Evolutionary conservation across 1,140 invertebrate genomes (phyloP), one percentile per base, ranked within the genome.

Genomic region (Aphaenogaster floridana): DNA sequence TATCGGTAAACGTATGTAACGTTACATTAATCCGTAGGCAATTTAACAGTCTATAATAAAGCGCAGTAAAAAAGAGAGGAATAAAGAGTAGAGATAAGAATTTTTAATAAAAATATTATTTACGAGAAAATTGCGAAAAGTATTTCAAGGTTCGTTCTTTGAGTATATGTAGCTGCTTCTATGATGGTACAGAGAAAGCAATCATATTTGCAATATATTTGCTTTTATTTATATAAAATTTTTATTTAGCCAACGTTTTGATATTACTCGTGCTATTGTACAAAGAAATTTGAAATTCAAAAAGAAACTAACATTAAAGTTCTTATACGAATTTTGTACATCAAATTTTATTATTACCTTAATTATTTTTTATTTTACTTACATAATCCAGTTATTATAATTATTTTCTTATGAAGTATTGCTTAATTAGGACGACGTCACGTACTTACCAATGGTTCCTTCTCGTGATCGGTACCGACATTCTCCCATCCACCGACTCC

Each of bases 401-500:
- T 71, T 39, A 2, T n/a, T 71, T 34, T 11, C 45, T 71, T 45
- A 45, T n/a, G 11, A 42, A n/a, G 9, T 48, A 77, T 61, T 21
- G 5, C 2, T 66, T 39, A 8, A 52, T 69, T 69, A 52, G 42
- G 8, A 21, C 2, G 13, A 9, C 5, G 2, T 34, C 17, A 2
- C 0, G n/a, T 28, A 78, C 84, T 88, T 61, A 94, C 86, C 39
- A 97, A 87, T 2, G 95, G 95, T 48, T 93, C 91, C 68, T 93
- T 94, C 79, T 96, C 96, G 8, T 89, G n/a, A 69, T 86, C 86
- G 0, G 94, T 96, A 11, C 96, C 96, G 34, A 97, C 93, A 3
- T 90, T 91, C 52, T 96, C 95, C 94, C 96, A 97, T 0, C 96
- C 95, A 0, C 95, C 94, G 2, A 91, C 86, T 0, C 96, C 95